These are phyloP conservation scores for Fragum fragum DNA, from an alignment of 2,888 invertebrate genomes.

Conservation along the genomic window DNA sequence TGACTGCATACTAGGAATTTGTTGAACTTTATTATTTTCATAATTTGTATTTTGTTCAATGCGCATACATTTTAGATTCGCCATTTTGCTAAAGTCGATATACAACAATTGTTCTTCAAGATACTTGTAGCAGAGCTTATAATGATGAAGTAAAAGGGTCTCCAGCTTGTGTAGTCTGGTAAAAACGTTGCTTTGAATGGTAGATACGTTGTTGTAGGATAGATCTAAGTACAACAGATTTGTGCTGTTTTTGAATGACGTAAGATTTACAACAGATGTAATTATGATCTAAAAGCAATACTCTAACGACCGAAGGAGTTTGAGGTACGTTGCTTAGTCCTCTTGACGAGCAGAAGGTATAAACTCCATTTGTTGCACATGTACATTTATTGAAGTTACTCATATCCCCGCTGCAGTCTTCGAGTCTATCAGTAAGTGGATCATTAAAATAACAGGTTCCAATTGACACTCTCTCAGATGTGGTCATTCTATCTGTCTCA, in stretches of 20 bases:
- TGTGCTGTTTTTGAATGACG: neutral
- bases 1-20: neutral
- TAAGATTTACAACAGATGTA: neutral
- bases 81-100: neutral
- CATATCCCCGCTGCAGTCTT: neutral
- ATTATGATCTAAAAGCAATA: neutral
- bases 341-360: neutral
- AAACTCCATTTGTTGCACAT: neutral
- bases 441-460: neutral
- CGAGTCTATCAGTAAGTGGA: neutral
- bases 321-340: neutral
- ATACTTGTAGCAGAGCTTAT: neutral
- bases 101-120: neutral
- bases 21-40: neutral
- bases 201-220: neutral
- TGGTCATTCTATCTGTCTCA: neutral
- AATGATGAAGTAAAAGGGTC: conserved; percentile 1
- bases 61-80: neutral
- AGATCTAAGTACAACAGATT: neutral
- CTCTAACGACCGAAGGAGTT: neutral
- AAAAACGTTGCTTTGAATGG: neutral
- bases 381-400: neutral
- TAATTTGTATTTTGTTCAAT: neutral
- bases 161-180: neutral
- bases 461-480: neutral